A percentile compares a stretch with the other conserved stretches of the same genome.
Evolutionary conservation across 2,888 invertebrate genomes (phyloP).

Genomic region (Trichogramma evanescens): DNA sequence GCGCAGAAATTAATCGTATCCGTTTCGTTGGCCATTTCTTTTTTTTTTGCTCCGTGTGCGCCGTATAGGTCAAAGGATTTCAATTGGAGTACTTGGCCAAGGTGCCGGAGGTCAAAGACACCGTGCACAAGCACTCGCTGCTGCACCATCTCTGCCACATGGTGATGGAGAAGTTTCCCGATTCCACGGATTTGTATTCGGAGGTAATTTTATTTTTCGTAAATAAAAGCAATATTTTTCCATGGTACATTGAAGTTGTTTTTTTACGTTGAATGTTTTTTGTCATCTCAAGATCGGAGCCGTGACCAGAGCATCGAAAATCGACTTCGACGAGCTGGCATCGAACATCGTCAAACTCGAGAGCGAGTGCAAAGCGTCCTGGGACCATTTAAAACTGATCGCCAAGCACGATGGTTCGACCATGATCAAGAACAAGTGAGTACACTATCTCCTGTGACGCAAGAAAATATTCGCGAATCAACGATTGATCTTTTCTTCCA

Average conservation of each 20-base stretch:
- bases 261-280: background rate
- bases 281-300: conserved; percentile 65
- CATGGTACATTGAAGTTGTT: background rate
- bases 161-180: conserved; percentile 93
- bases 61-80: conserved; percentile 79
- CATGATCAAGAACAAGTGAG: conserved; percentile 80
- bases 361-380: conserved; percentile 92
- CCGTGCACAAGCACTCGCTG: conserved; percentile 96
- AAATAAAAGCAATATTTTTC: background rate
- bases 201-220: conserved; percentile 58
- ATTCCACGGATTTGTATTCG: conserved; percentile 93
- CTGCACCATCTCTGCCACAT: conserved; percentile 95
- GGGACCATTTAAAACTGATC: conserved; percentile 92
- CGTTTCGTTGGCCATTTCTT: background rate
- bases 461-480: background rate
- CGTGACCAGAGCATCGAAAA: conserved; percentile 82
- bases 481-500: background rate
- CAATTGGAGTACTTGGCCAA: conserved; percentile 95
- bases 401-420: conserved; percentile 88
- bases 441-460: conserved; percentile 18
- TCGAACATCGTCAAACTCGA: conserved; percentile 83
- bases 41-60: background rate
- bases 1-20: background rate
- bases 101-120: conserved; percentile 97
- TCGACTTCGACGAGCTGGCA: conserved; percentile 89